Base-by-base conservation (phyloP, 2,113 vertebrate species). In the Circaetus cinerascens region DNA sequence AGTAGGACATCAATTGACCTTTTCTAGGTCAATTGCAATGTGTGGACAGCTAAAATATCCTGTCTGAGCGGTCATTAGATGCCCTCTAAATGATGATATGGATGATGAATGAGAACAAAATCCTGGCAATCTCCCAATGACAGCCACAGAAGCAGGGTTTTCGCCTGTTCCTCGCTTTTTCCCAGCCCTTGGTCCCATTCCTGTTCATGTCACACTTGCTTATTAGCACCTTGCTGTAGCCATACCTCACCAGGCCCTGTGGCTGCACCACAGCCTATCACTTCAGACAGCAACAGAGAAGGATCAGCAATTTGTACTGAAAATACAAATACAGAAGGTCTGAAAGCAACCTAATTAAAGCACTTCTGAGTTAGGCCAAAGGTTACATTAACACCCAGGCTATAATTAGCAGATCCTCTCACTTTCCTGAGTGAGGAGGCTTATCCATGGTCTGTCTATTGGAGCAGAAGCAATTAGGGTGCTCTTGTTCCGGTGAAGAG, bases 1-100 rank as follows among this genome's bases (percentile, higher is more conserved):
- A 69, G 48, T 76, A 45, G 75, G 69, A 83, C 90, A 85, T 87
- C 93, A 94, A n/a, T 93, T 93, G 95, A 87, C 96, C 95, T 96
- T 85, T 94, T 27, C 19, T 56, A 91, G 84, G 95, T 87, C 92
- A 93, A 85, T 64, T 91, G 77, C 69, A 93, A 53, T n/a, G 90
- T 53, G 66, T 60, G 77, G 87, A 91, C 85, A 79, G 87, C 81
- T 93, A 79, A 97, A 97, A 96, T 41, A 88, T 56, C 74, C 62
- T 87, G 26, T 73, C 90, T 57, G 69, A 68, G 76, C 55, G 71
- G 66, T 32, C 59, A 88, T 88, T 83, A 91, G 45, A 38, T 43
- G 45, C 50, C 62, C 66, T 73, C 91, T 63, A 64, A 91, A 79
- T 46, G 53, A 50, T 36, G 13, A n/a, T 64, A 56, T 0, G 12